These are phyloP conservation scores for Spongilla lacustris DNA, from an alignment of 37 sponge, comb jelly and placozoan genomes.

Conservation along the genomic window DNA sequence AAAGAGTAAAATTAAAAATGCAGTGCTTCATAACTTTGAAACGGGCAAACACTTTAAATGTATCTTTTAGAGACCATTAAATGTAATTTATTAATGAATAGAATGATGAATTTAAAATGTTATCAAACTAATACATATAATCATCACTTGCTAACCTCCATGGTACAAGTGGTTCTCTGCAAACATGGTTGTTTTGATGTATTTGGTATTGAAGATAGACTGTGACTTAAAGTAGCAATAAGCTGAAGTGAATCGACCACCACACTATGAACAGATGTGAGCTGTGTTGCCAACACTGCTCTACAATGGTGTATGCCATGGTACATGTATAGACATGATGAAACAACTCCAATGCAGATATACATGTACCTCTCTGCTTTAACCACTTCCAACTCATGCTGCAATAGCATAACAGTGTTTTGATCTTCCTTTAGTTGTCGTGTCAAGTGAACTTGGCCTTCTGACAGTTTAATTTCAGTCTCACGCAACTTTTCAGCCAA, in stretches of 20 bases:
- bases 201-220: background rate
- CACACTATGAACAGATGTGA: background rate
- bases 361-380: background rate
- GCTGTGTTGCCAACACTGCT: background rate
- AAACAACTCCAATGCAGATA: background rate
- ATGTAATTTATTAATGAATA: too few relatives aligned
- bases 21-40: too few relatives aligned
- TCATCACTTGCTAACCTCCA: too few relatives aligned
- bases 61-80: too few relatives aligned
- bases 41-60: too few relatives aligned
- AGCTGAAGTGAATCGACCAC: background rate
- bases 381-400: background rate
- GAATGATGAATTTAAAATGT: too few relatives aligned
- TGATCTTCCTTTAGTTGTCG: background rate
- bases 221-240: background rate
- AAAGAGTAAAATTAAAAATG: too few relatives aligned
- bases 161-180: background rate
- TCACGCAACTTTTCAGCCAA: background rate
- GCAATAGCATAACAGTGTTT: background rate
- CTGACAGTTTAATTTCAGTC: background rate
- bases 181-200: background rate
- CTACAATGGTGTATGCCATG: background rate
- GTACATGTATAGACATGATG: background rate
- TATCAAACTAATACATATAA: background rate
- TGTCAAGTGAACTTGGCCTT: background rate